Conservation (phyloP, 2,888 invertebrate genomes). For the Dasysyrphus albostriatus region DNA sequence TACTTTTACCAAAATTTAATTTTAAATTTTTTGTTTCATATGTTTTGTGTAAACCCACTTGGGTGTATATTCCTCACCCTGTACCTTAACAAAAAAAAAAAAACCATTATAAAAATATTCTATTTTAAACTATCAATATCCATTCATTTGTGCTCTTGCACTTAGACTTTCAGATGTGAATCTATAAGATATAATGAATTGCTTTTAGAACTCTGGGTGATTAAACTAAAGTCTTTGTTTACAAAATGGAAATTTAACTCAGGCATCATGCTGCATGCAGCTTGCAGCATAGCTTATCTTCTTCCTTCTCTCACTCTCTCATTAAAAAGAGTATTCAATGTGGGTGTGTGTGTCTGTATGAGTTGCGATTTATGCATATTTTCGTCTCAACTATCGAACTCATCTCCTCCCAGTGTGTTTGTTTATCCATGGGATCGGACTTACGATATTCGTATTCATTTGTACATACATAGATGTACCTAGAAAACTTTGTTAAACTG, state of each 20-base stretch:
- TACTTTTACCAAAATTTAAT: no score
- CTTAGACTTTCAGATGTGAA: slow-evolving; percentile 15
- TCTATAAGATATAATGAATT: slow-evolving; percentile 33
- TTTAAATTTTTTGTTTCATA: no score
- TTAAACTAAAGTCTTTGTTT: slow-evolving; percentile 42
- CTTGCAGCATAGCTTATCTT: slow-evolving; percentile 9
- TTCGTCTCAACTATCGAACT: neutral
- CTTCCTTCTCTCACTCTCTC: neutral
- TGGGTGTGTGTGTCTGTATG: neutral
- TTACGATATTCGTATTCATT: neutral
- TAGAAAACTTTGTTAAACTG: slow-evolving; percentile 14
- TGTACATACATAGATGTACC: neutral
- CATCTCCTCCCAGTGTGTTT: neutral
- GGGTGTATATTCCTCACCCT: neutral
- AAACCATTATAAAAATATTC: neutral
- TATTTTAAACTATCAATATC: slow-evolving; percentile 19
- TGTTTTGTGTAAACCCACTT: no score
- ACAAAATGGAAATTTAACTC: slow-evolving; percentile 32
- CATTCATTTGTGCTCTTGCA: slow-evolving; percentile 18
- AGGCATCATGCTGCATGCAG: neutral
- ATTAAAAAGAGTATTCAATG: neutral
- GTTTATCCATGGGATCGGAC: neutral
- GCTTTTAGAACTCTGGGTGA: slow-evolving; percentile 37
- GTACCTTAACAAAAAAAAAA: neutral
- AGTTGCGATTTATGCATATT: slow-evolving; percentile 23